phyloP scores from a whole-genome alignment of 2,113 vertebrate species.

The Ptychochromis oligacanthus region DNA sequence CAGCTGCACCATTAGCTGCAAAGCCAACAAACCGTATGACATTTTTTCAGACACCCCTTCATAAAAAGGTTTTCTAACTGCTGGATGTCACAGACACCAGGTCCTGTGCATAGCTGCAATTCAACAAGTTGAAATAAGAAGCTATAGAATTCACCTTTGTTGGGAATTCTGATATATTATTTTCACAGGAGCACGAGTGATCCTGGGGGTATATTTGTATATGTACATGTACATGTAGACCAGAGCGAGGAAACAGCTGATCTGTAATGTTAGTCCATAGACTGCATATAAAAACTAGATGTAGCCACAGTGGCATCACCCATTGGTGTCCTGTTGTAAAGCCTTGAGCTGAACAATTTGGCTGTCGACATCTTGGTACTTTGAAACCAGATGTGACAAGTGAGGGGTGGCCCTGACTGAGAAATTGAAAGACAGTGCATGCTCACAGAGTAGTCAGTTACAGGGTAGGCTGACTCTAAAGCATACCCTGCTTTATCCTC shows the following conservation, averaged over 20 bases:
- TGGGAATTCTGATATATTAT: neutral
- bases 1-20: neutral
- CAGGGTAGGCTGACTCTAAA: fast-evolving
- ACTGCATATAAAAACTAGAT: too few relatives aligned
- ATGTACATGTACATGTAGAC: too few relatives aligned
- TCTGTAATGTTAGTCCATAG: too few relatives aligned
- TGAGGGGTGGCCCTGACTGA: too few relatives aligned
- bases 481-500: neutral
- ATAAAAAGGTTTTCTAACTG: neutral
- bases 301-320: too few relatives aligned
- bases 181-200: too few relatives aligned
- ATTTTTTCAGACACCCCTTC: neutral
- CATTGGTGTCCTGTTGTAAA: too few relatives aligned
- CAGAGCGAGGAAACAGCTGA: too few relatives aligned
- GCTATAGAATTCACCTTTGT: neutral
- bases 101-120: neutral
- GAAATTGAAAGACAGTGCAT: neutral
- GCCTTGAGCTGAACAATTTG: too few relatives aligned
- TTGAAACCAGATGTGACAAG: too few relatives aligned
- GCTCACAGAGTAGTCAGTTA: neutral
- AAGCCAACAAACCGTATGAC: neutral
- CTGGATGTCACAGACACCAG: neutral
- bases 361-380: too few relatives aligned
- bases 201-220: too few relatives aligned
- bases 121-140: constrained; percentile 4